These are phyloP conservation scores for Drosophila leontia DNA, from an alignment of 1,140 invertebrate genomes.

Conservation along the genomic window DNA sequence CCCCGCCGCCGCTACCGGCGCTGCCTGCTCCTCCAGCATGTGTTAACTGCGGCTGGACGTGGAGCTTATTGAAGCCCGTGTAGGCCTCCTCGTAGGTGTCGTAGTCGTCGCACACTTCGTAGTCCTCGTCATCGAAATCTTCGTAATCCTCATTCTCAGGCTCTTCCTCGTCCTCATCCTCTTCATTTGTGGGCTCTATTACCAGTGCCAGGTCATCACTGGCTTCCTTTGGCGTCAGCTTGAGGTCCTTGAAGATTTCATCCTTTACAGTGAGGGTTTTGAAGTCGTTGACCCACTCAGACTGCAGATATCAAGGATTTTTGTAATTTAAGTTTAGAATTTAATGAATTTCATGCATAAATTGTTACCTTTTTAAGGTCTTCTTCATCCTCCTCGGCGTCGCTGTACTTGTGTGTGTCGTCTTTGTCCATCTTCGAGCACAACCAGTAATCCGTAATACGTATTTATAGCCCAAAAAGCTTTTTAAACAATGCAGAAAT, in stretches of 20 bases:
- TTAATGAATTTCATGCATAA: not conserved
- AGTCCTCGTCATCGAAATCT: constrained; percentile 62
- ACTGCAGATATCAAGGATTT: constrained; percentile 20
- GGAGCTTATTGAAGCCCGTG: constrained; percentile 76
- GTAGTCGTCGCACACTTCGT: constrained; percentile 73
- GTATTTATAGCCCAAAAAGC: constrained; percentile 15
- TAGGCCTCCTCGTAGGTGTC: constrained; percentile 80
- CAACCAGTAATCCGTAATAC: not conserved
- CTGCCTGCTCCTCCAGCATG: constrained; percentile 19
- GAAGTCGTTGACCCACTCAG: constrained; percentile 68
- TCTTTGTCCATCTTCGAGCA: constrained; percentile 54
- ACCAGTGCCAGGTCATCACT: constrained; percentile 52
- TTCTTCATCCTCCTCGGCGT: constrained; percentile 75
- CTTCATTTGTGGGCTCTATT: constrained; percentile 25
- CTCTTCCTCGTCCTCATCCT: constrained; percentile 51
- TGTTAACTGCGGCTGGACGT: constrained; percentile 66
- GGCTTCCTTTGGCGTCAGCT: constrained; percentile 46
- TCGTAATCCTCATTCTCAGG: constrained; percentile 57
- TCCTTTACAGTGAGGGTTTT: constrained; percentile 66
- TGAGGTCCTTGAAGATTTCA: constrained; percentile 60
- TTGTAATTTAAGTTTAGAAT: not conserved
- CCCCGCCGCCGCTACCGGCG: constrained; percentile 12
- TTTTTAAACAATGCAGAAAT: not conserved
- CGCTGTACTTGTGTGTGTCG: constrained; percentile 73
- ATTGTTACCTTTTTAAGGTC: constrained; percentile 43